A percentile compares a stretch with the other conserved stretches of the same genome.
phyloP scores from a whole-genome alignment of 2,888 invertebrate genomes.

The Heliconius charithonia region DNA sequence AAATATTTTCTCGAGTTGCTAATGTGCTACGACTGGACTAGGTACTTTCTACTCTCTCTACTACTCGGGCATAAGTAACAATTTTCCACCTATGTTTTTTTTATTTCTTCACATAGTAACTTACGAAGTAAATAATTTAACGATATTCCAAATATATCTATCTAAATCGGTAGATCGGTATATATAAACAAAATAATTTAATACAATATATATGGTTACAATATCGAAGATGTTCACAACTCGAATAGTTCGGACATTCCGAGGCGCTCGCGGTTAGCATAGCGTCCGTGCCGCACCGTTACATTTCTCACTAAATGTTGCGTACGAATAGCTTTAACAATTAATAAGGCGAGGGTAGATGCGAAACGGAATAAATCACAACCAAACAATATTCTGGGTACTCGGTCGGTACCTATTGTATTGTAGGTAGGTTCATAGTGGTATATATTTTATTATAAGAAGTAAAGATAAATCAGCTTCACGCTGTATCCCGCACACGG shows the following conservation, averaged over 20 bases:
- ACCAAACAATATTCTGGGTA: neutral
- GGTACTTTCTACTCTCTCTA: too few relatives aligned
- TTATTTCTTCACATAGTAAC: too few relatives aligned
- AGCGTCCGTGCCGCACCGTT: slow-evolving; percentile 24
- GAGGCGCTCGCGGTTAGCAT: slow-evolving; percentile 38
- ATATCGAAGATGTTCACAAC: slow-evolving; percentile 17
- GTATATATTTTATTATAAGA: neutral
- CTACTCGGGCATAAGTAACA: too few relatives aligned
- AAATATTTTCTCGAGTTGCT: too few relatives aligned
- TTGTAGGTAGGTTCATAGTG: too few relatives aligned
- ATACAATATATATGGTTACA: slow-evolving; percentile 14
- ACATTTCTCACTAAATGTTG: slow-evolving; percentile 23
- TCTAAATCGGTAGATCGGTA: neutral
- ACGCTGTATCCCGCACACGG: too few relatives aligned
- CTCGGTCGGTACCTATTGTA: too few relatives aligned
- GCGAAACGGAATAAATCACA: slow-evolving; percentile 7
- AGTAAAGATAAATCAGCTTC: too few relatives aligned
- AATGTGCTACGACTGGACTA: too few relatives aligned
- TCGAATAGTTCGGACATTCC: slow-evolving; percentile 39
- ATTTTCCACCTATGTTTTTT: too few relatives aligned
- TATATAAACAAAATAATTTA: slow-evolving; percentile 7
- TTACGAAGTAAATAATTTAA: too few relatives aligned
- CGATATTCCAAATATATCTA: neutral
- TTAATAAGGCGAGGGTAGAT: neutral
- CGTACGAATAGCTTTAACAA: slow-evolving; percentile 24